Evolutionary conservation across 2,888 invertebrate genomes (phyloP).

Genomic region (Himalopsyche tibetana): DNA sequence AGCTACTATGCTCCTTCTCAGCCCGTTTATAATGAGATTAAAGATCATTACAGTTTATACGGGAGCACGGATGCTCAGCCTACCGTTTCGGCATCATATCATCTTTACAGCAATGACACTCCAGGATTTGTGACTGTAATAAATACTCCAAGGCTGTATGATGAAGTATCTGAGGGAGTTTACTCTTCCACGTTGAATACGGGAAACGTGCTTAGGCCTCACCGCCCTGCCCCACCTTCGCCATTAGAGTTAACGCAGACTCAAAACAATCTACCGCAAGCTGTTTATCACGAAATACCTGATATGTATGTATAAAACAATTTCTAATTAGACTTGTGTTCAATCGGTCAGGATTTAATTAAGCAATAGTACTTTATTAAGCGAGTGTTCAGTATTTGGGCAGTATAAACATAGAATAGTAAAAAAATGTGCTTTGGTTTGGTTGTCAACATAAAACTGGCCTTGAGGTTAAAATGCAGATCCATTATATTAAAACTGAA

Average conservation of each 20-base stretch:
- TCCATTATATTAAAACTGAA: no score
- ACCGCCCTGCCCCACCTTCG: slow-evolving; percentile 79
- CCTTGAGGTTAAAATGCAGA: no score
- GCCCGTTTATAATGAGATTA: slow-evolving; percentile 72
- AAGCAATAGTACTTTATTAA: no score
- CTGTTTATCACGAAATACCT: slow-evolving; percentile 65
- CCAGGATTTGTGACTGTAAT: slow-evolving; percentile 53
- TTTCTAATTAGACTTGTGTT: not conserved
- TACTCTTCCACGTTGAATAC: slow-evolving; percentile 58
- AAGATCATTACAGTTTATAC: slow-evolving; percentile 72
- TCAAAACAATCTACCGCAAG: slow-evolving; percentile 48
- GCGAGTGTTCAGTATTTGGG: no score
- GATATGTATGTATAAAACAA: slow-evolving; percentile 62
- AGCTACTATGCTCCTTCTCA: slow-evolving; percentile 61
- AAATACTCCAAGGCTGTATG: slow-evolving; percentile 69
- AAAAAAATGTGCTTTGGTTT: no score
- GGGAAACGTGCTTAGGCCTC: slow-evolving; percentile 74
- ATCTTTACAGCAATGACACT: slow-evolving; percentile 63
- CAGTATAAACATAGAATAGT: no score
- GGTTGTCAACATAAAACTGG: no score
- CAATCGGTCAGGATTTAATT: no score
- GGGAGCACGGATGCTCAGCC: slow-evolving; percentile 67
- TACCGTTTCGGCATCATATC: slow-evolving; percentile 53
- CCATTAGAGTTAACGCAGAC: slow-evolving; percentile 70
- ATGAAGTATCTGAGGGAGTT: slow-evolving; percentile 71